Conservation (phyloP, 2,888 invertebrate species). For the Ornithoptera alexandrae region DNA sequence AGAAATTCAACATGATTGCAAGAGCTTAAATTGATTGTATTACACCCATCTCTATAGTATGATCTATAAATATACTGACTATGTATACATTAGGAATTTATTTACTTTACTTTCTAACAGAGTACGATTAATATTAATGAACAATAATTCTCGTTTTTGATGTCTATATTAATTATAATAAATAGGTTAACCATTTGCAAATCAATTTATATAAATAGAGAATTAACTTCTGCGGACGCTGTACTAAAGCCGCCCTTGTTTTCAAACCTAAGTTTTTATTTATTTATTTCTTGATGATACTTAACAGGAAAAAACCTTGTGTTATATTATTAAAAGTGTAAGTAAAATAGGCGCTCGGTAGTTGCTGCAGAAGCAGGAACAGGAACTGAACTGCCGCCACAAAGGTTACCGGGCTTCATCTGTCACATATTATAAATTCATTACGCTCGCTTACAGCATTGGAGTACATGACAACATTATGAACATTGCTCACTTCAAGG, state of each 20-base stretch:
- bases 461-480: not conserved
- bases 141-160: too few species aligned
- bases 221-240: too few species aligned
- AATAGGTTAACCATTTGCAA: too few species aligned
- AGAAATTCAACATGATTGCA: too few species aligned
- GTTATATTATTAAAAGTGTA: not conserved
- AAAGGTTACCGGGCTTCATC: constrained; percentile 17
- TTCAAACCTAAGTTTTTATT: not conserved
- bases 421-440: constrained; percentile 16
- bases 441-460: constrained; percentile 3
- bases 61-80: too few species aligned
- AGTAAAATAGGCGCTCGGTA: not conserved
- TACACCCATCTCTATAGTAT: too few species aligned
- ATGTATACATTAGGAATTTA: too few species aligned
- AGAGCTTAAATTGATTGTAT: too few species aligned
- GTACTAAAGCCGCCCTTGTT: not conserved
- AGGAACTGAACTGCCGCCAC: constrained; percentile 9
- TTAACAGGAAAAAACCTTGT: constrained; percentile 15
- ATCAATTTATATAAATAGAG: too few species aligned
- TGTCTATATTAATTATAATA: too few species aligned
- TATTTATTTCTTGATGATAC: not conserved
- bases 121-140: too few species aligned
- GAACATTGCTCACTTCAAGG: constrained; percentile 10
- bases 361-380: constrained; percentile 1
- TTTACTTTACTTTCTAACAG: too few species aligned